Conservation (phyloP, 2,797 vertebrate species). For the Typhlichthys subterraneus region DNA sequence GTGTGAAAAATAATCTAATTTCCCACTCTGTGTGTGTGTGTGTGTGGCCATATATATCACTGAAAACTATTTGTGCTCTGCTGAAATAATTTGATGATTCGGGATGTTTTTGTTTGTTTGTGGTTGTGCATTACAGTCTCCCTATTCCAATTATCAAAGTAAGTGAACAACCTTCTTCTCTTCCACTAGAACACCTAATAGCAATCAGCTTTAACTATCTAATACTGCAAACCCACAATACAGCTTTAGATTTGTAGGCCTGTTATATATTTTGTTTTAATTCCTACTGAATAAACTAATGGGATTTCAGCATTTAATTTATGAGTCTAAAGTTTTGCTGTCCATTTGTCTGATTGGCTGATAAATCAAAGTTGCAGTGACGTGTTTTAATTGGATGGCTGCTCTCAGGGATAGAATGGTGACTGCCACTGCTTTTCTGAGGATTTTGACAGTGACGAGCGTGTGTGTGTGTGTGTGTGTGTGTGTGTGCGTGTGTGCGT, state of each 20-base stretch:
- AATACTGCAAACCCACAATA: background rate
- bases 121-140: constrained; percentile 11
- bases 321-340: constrained; percentile 16
- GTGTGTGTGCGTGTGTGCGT: constrained; percentile 13
- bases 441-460: constrained; percentile 27
- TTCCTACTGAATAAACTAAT: constrained; percentile 36
- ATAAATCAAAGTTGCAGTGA: constrained; percentile 56
- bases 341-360: constrained; percentile 47
- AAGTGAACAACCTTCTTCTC: constrained; percentile 19
- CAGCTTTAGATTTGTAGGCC: constrained; percentile 9
- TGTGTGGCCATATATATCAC: constrained; percentile 8
- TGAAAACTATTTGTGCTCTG: constrained; percentile 32
- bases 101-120: constrained; percentile 10
- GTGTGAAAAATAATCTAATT: background rate
- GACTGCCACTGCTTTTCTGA: constrained; percentile 31
- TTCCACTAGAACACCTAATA: background rate
- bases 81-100: constrained; percentile 34
- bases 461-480: constrained; percentile 15
- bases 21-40: constrained; percentile 1
- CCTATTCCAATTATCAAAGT: constrained; percentile 16
- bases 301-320: constrained; percentile 48
- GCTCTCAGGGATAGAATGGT: constrained; percentile 34
- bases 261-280: constrained; percentile 21
- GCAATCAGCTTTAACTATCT: background rate
- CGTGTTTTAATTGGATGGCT: constrained; percentile 47